Conservation (phyloP, 1,140 invertebrate genomes). For the Drosophila tropicalis region DNA sequence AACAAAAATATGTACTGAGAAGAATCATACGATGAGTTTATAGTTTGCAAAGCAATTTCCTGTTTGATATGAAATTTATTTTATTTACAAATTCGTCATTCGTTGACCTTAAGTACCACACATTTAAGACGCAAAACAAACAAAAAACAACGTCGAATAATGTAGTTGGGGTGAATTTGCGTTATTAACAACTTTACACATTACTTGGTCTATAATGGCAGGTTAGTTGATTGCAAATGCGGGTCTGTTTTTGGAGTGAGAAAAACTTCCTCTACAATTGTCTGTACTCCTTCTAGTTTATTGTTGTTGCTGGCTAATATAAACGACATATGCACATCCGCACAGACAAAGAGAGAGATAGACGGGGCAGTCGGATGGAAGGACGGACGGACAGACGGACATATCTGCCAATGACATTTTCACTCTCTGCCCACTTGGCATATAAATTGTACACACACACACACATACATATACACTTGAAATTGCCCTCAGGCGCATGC, state of each 20-base stretch:
- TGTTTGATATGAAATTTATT: neutral
- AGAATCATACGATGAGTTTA: too few relatives aligned
- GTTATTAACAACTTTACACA: neutral
- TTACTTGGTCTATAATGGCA: neutral
- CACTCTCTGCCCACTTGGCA: conserved; percentile 71
- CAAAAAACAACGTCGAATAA: neutral
- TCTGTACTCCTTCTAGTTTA: conserved; percentile 7
- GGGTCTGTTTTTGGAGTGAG: neutral
- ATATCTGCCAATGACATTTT: conserved; percentile 81
- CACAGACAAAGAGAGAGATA: neutral
- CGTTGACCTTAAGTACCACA: conserved; percentile 3
- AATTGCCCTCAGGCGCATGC: conserved; percentile 70
- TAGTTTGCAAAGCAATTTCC: neutral
- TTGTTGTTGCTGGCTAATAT: conserved; percentile 20
- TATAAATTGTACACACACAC: conserved; percentile 59
- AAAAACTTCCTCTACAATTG: conserved; percentile 4
- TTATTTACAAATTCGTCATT: neutral
- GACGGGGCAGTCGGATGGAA: conserved; percentile 19
- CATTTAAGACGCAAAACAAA: too few relatives aligned
- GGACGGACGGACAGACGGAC: conserved; percentile 21
- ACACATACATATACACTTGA: conserved; percentile 33
- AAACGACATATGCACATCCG: conserved; percentile 12
- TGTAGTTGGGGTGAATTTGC: conserved; percentile 2
- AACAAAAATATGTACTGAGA: too few relatives aligned
- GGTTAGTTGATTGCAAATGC: neutral